Conservation (phyloP, 2,113 vertebrate genomes). For the Neogobius melanostomus region DNA sequence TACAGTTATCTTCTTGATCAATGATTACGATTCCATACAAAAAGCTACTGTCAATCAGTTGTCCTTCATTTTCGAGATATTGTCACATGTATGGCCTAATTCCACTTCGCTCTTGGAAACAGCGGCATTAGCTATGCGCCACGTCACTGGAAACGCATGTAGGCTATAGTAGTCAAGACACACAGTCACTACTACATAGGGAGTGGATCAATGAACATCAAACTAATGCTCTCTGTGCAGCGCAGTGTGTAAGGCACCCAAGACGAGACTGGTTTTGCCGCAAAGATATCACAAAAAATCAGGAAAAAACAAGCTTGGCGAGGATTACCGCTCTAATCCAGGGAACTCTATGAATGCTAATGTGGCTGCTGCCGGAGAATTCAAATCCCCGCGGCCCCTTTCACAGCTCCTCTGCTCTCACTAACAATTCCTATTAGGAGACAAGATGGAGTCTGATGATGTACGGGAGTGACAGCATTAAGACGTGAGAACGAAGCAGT, state of each 20-base stretch:
- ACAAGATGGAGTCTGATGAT: slow-evolving; percentile 42
- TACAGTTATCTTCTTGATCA: too few species aligned
- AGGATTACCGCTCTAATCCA: slow-evolving; percentile 60
- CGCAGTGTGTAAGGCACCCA: slow-evolving; percentile 30
- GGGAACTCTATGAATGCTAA: slow-evolving; percentile 55
- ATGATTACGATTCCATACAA: too few species aligned
- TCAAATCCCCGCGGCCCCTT: slow-evolving; percentile 36
- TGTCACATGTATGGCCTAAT: too few species aligned
- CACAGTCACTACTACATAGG: not conserved
- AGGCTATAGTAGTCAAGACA: not conserved
- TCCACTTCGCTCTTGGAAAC: too few species aligned
- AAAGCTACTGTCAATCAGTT: too few species aligned
- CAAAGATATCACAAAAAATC: slow-evolving; percentile 40
- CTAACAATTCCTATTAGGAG: slow-evolving; percentile 42
- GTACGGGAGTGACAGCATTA: slow-evolving; percentile 38
- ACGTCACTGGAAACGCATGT: too few species aligned
- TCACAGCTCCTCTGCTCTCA: slow-evolving; percentile 35
- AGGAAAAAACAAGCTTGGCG: slow-evolving; percentile 40
- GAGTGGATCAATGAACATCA: not conserved
- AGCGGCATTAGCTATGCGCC: too few species aligned
- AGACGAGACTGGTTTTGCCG: slow-evolving; percentile 31
- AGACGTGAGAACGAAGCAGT: slow-evolving; percentile 31
- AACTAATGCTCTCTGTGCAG: slow-evolving; percentile 20
- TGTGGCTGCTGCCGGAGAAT: slow-evolving; percentile 34
- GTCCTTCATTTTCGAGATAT: too few species aligned